phyloP scores from a whole-genome alignment of 2,888 invertebrate genomes.

The Ischnura elegans region DNA sequence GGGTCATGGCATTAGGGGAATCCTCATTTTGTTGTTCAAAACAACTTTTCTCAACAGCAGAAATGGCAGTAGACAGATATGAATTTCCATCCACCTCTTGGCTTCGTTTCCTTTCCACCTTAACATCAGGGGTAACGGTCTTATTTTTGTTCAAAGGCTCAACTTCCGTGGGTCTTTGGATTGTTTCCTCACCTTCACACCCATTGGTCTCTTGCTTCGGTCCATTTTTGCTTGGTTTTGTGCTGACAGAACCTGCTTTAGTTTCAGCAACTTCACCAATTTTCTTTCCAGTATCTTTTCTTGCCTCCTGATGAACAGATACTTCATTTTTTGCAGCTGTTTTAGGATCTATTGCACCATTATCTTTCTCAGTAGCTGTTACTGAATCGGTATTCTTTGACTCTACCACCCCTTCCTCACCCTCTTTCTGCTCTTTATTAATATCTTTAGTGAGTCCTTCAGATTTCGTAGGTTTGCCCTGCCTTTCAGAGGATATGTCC shows the following conservation, averaged over 20 bases:
- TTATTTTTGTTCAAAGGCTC: neutral
- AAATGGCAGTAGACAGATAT: neutral
- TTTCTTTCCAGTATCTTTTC: neutral
- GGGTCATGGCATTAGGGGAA: neutral
- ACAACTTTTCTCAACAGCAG: neutral
- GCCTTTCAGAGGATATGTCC: neutral
- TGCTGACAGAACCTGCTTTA: too few relatives aligned
- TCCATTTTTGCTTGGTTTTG: neutral
- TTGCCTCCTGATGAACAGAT: neutral
- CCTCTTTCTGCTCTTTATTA: neutral
- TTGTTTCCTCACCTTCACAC: too few relatives aligned
- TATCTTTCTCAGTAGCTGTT: neutral
- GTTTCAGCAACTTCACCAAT: too few relatives aligned
- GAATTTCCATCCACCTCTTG: neutral
- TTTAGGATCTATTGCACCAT: neutral
- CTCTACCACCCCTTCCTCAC: neutral
- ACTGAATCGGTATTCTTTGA: neutral
- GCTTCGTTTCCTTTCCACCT: neutral
- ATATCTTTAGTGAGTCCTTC: neutral
- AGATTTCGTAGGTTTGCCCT: neutral
- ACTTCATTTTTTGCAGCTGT: neutral
- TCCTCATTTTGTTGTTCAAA: neutral
- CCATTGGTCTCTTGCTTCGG: neutral
- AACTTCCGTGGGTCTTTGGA: neutral
- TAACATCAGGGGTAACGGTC: neutral